Base-by-base conservation (phyloP, 2,113 vertebrate species). In the Sisor rabdophorus region DNA sequence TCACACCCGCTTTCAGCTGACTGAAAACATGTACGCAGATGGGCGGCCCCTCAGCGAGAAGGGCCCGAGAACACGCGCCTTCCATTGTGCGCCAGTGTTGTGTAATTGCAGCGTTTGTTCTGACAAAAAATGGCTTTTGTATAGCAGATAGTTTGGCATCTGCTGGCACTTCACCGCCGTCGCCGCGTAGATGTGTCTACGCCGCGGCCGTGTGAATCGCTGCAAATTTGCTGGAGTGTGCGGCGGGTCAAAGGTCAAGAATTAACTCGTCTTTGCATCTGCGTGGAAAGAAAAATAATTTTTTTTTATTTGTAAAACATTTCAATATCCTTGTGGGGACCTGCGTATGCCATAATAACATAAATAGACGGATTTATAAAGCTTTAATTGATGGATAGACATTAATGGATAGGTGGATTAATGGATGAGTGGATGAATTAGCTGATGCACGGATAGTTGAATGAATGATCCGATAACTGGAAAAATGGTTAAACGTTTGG, bases 1-100 rank as follows among this genome's bases (percentile, higher is more conserved):
- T 69, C 32, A 12, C 65, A 68, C 50, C 59, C 56, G 52, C 50
- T 50, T 5, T 63, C 55, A 44, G 26, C 50, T 47, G 24, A 55
- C 15, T 67, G 22, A 76, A 71, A 54, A 65, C 68, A 55, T 44
- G 13, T 28, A 50, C 11, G 26, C 71, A 26, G 71, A 28, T 61
- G 71, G 32, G 71, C 71, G 9, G 71, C 44, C 36, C 56, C 61
- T 73, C 40, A 58, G 19, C 22, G 15, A 30, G 44, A 73, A 6
- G 19, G 47, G 56, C 30, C 26, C 60, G 22, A 71, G 58, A 61
- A 73, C 48, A 50, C 30, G 44, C 16, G 15, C 10, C 48, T 73
- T 61, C 60, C 56, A 73, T 61, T 61, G 71, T 40, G 70, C 70
- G n/a, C n/a, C 4, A 70, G 67, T 22, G 19, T 26, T 28, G 22